Percentiles rank a stretch among this genome's conserved stretches.
These are phyloP conservation scores for Megalurothrips usitatus DNA, from an alignment of 2,888 invertebrate genomes.

Conservation along the genomic window DNA sequence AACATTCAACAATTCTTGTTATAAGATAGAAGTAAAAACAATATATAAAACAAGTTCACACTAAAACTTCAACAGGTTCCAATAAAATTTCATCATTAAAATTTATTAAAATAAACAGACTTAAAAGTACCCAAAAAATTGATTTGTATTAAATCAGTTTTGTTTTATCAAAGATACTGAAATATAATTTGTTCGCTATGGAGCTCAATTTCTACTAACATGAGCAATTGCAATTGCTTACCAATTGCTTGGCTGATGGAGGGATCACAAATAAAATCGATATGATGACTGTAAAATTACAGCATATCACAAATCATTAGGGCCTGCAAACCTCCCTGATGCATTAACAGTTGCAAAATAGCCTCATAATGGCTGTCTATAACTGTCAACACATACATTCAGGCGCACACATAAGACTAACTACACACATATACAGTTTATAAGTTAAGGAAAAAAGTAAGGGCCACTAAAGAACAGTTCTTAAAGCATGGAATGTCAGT, in stretches of 20 bases:
- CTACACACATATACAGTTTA: constrained; percentile 4
- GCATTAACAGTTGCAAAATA: background rate
- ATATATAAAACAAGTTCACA: background rate
- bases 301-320: background rate
- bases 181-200: background rate
- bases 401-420: background rate
- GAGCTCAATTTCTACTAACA: background rate
- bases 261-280: background rate
- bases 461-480: background rate
- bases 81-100: constrained; percentile 1
- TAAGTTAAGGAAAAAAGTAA: constrained; percentile 7
- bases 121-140: background rate
- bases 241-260: background rate
- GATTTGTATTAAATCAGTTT: background rate
- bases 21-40: background rate
- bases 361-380: background rate
- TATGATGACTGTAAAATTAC: background rate
- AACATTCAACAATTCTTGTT: background rate
- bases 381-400: background rate
- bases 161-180: background rate
- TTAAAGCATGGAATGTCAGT: background rate
- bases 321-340: background rate
- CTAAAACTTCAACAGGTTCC: background rate
- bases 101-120: background rate
- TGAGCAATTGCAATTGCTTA: background rate